Percentiles rank a stretch among this genome's conserved stretches.
Evolutionary conservation across 2,113 vertebrate genomes (phyloP).

Genomic region (Grallaria varia): DNA sequence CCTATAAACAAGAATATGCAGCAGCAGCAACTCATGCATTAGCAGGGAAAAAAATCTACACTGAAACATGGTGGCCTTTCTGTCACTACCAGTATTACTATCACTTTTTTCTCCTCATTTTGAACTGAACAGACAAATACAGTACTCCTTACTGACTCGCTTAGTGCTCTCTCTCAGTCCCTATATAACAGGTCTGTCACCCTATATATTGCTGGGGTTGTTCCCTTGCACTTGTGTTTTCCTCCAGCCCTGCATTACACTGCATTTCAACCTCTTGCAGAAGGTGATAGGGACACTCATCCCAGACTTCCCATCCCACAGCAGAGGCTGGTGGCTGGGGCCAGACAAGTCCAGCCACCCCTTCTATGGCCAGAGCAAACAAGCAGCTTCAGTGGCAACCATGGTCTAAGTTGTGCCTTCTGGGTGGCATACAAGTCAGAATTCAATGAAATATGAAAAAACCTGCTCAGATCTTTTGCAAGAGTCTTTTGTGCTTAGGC

Average conservation of each 20-base stretch:
- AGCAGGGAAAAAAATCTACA: background rate
- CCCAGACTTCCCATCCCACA: background rate
- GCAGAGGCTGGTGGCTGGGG: accelerated
- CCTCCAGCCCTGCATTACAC: background rate
- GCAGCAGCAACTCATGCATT: background rate
- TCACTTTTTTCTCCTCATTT: background rate
- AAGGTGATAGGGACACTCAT: background rate
- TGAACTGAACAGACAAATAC: background rate
- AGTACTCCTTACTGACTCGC: background rate
- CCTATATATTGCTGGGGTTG: background rate
- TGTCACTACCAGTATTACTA: background rate
- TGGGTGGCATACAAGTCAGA: background rate
- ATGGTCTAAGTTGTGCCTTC: accelerated
- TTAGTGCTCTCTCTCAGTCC: background rate
- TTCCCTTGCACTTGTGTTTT: accelerated
- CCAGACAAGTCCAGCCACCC: background rate
- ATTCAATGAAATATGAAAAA: background rate
- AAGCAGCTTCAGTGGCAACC: background rate
- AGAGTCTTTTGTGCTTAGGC: background rate
- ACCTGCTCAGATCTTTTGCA: background rate
- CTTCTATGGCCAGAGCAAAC: background rate
- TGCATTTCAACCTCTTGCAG: background rate
- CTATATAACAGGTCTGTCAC: background rate
- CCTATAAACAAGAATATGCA: background rate
- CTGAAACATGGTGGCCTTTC: background rate